Percentiles rank a stretch among this genome's conserved stretches.
These are phyloP conservation scores for Chloroceryle aenea DNA, from an alignment of 2,113 vertebrate species.

Conservation along the genomic window DNA sequence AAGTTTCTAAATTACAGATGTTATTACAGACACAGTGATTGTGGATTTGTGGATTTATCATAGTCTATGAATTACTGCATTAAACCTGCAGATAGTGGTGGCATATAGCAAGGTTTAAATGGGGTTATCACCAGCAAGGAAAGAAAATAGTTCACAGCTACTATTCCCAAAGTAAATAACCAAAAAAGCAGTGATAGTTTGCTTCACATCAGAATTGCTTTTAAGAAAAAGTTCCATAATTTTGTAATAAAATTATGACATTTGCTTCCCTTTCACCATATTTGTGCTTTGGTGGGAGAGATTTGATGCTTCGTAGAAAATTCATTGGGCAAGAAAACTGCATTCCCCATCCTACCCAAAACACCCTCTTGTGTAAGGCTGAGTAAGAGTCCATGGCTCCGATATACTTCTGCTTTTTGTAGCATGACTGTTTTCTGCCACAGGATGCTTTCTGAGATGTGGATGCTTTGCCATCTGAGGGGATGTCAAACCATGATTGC, in stretches of 20 bases:
- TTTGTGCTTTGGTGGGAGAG: background rate
- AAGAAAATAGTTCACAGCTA: background rate
- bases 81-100: background rate
- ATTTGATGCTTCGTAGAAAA: background rate
- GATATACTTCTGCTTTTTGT: background rate
- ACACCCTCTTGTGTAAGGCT: background rate
- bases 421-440: background rate
- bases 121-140: background rate
- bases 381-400: background rate
- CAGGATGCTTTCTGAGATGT: background rate
- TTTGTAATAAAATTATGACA: background rate
- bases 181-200: background rate
- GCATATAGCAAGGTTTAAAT: background rate
- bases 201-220: background rate
- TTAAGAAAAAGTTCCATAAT: background rate
- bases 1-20: background rate
- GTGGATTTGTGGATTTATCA: background rate
- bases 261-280: background rate
- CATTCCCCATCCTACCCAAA: background rate
- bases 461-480: background rate
- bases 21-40: background rate
- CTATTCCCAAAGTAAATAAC: background rate
- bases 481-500: background rate
- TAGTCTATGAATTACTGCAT: background rate
- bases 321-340: background rate